phyloP scores from a whole-genome alignment of 1,140 invertebrate genomes.

The Apis laboriosa region DNA sequence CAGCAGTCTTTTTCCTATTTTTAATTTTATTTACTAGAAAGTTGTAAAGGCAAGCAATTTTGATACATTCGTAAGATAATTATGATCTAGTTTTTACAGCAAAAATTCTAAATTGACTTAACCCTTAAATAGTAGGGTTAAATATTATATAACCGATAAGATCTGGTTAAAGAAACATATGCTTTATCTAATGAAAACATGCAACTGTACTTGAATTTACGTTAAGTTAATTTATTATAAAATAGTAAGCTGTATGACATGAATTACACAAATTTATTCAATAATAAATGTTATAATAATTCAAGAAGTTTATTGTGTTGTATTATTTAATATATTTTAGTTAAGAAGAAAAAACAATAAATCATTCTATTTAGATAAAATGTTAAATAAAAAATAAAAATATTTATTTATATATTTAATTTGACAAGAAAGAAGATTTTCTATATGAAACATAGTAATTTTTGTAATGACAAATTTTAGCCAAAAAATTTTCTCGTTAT shows the following conservation, averaged over 20 bases:
- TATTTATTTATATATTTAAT: background rate
- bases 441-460: background rate
- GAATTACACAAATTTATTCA: background rate
- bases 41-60: background rate
- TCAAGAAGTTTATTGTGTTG: too few species aligned
- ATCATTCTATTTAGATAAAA: background rate
- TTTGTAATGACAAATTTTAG: background rate
- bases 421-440: too few species aligned
- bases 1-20: background rate
- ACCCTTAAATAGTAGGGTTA: background rate
- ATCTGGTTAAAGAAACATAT: background rate
- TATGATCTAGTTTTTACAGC: background rate
- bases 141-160: conserved; percentile 10
- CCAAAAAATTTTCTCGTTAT: background rate
- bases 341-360: background rate
- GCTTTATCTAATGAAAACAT: background rate
- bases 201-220: background rate
- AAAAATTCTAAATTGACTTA: conserved; percentile 21
- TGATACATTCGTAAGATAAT: background rate
- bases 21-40: background rate
- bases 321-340: background rate
- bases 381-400: background rate
- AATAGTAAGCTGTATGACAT: background rate
- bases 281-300: background rate
- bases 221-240: background rate